These are phyloP conservation scores for Perodicticus potto DNA, from an alignment of 2,797 vertebrate genomes.

Conservation along the genomic window DNA sequence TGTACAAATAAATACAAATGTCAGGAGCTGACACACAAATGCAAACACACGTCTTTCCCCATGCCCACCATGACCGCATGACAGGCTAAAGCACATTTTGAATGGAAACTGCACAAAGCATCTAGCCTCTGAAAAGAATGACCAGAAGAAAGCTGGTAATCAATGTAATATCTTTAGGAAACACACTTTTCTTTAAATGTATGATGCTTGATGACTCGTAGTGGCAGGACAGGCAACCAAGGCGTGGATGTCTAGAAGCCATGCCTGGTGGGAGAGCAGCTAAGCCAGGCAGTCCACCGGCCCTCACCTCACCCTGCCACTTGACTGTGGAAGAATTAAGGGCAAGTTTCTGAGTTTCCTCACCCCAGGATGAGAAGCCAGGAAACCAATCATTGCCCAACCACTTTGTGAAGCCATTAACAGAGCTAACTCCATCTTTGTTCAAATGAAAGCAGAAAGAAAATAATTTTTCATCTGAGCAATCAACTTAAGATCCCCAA, in stretches of 20 bases:
- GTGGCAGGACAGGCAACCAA: slow-evolving; percentile 61
- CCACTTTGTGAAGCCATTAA: slow-evolving; percentile 71
- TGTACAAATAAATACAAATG: slow-evolving; percentile 81
- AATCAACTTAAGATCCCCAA: slow-evolving; percentile 75
- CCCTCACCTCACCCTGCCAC: neutral
- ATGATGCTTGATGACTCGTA: slow-evolving; percentile 64
- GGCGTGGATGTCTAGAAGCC: slow-evolving; percentile 60
- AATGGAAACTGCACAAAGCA: slow-evolving; percentile 57
- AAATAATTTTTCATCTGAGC: slow-evolving; percentile 76
- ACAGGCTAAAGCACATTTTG: slow-evolving; percentile 75
- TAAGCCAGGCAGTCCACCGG: neutral
- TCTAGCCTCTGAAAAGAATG: slow-evolving; percentile 65
- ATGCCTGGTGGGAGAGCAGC: neutral
- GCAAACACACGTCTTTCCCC: slow-evolving; percentile 78
- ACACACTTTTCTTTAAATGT: slow-evolving; percentile 54
- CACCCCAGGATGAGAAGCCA: slow-evolving; percentile 44
- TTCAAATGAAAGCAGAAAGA: slow-evolving; percentile 72
- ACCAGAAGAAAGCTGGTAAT: slow-evolving; percentile 72
- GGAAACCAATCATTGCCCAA: slow-evolving; percentile 64
- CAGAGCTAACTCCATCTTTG: slow-evolving; percentile 70
- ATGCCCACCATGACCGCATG: slow-evolving; percentile 69
- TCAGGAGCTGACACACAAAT: slow-evolving; percentile 76
- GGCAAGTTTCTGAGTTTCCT: slow-evolving; percentile 49
- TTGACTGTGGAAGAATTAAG: slow-evolving; percentile 44
- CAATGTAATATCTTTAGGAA: slow-evolving; percentile 76